Evolutionary conservation across 2,888 invertebrate genomes (phyloP), one percentile per base, ranked within the genome.

Genomic region (Schizaphis graminum): DNA sequence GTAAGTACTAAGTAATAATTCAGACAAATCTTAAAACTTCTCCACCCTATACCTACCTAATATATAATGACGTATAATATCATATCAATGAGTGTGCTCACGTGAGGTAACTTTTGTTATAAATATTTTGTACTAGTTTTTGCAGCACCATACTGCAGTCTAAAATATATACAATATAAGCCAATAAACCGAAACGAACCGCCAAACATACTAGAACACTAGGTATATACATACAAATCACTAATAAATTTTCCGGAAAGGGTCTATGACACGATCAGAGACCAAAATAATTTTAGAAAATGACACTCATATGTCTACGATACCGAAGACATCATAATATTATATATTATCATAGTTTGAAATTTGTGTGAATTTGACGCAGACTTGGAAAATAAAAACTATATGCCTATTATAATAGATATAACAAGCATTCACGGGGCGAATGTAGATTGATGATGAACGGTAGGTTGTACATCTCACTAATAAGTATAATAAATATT

Each of bases 41-140:
- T 91, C 77, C 24, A 49, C 77, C 26, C 10, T 41, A 57, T 57
- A 89, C 24, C n/a, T n/a, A n/a, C n/a, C 26, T 91, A 91, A 86
- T 47, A 44, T 86, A 86, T 47, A 26, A 86, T 28, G 26, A 44
- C 16, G 86, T 87, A 47, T 47, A 47, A 47, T 86, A 87, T 87
- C 28, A n/a, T 47, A 87, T 87, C 11, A 13, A 84, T 41, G 28
- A 28, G 35, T 28, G 53, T 84, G 53, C 8, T 28, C 91, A 11
- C 41, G 91, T 91, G 77, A 84, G 91, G 91, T 91, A 91, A 91
- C 84, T 91, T 28, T 91, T 41, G 53, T 77, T 77, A 77, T 53
- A 53, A 53, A 16, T 77, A 91, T 91, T 91, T 91, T 91, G 91
- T 91, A 91, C 91, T 91, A 89, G 26, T 26, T 13, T 35, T 89